Base-by-base conservation (phyloP, 2,888 invertebrate species). In the Acanthosepion lycidas region DNA sequence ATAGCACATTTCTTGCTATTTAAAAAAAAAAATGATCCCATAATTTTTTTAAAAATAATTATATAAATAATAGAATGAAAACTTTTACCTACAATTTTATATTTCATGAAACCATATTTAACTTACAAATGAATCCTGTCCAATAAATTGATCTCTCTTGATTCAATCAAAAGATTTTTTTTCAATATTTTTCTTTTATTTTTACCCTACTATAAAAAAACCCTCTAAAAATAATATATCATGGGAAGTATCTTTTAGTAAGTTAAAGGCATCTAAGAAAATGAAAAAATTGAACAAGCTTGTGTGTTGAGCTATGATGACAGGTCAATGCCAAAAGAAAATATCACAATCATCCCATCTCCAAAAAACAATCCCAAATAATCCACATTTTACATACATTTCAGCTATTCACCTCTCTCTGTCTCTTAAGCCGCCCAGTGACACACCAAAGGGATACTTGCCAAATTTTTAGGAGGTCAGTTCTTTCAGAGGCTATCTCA, bases 391-490 rank as follows among this genome's bases (percentile, higher is more conserved):
- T 28, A 78, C 28, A 28, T 78, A 78, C 78, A 28, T 78, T 78
- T 78, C 78, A 78, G 20, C 33, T 78, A 9, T 78, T 78, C 78
- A 78, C n/a, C 78, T 33, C 78, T 78, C 12, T 18, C 78, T 78
- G 78, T 78, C 78, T 78, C 78, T 78, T 33, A 78, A 33, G 78
- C n/a, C 18, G 78, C n/a, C 18, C 33, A 9, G 15, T 78, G 78
- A 78, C 78, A 78, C 78, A n/a, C 78, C n/a, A 78, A 78, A 78
- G 78, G 78, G n/a, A 78, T 78, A 78, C n/a, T 78, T 78, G 78
- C 78, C 78, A 78, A 78, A 78, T 78, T 78, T 78, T 78, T 78
- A 78, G 78, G 78, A 78, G 78, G 78, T 78, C 78, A 78, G 78
- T 78, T 78, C 15, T 78, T 78, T n/a, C 15, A 23, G n/a, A n/a